Base-by-base conservation (phyloP, 2,888 invertebrate species). In the Nephrotoma guestfalica region DNA sequence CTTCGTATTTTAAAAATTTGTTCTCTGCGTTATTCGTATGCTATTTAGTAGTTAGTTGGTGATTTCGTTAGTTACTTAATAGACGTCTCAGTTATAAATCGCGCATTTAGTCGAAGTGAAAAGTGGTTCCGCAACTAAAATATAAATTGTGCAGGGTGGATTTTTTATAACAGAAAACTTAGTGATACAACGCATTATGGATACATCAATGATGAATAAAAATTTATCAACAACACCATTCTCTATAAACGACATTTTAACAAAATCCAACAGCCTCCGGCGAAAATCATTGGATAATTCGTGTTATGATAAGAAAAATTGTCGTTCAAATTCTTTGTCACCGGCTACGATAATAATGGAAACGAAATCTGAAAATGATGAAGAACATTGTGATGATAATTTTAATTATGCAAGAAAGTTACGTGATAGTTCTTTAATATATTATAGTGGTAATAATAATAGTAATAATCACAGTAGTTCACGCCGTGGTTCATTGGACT, bases 171-270 rank as follows among this genome's bases (percentile, higher is more conserved):
- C 30, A 30, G 30, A 30, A 30, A 83, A 40, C 83, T 83, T 13
- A n/a, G 11, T 11, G 47, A 47, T 47, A 47, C 11, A 2, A 9
- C 9, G 40, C 41, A 83, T n/a, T 84, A 84, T 84, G 84, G 84
- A 84, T 84, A 42, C 42, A 41, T 84, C 84, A 42, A 84, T 84
- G 42, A 84, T 84, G 41, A 84, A 84, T 84, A 84, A 84, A 84
- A 84, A 42, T 84, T 41, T 41, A 41, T 89, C 91, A 2, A 92
- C 93, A 9, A 95, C 95, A 9, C 95, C 95, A 47, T 95, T 95
- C 91, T 95, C 95, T 9, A 95, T 95, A 87, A 95, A 95, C 89
- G 95, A 95, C 89, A 95, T 95, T 90, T 91, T 95, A 89, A 94
- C 94, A n/a, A 90, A 91, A 83, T 90, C 89, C 83, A 89, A 88